phyloP scores from a whole-genome alignment of 2,888 invertebrate genomes.

The Gonocerus acuteangulatus region DNA sequence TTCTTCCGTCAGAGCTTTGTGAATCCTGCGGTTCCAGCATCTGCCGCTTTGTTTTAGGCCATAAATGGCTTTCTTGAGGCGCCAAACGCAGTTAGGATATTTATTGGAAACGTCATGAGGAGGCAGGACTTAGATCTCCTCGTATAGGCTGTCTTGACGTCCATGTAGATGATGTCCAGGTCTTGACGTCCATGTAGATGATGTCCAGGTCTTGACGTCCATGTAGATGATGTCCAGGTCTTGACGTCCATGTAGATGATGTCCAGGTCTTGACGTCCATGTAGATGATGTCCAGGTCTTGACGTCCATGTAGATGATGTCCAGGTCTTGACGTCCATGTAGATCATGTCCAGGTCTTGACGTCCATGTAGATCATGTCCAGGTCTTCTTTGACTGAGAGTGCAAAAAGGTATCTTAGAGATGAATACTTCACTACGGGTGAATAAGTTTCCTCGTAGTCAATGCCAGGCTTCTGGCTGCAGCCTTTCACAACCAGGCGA shows the following conservation, averaged over 20 bases:
- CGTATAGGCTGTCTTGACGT: slow-evolving; percentile 36
- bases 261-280: too few species aligned
- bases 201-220: too few species aligned
- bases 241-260: too few species aligned
- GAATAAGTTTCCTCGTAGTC: slow-evolving; percentile 39
- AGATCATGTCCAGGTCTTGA: too few species aligned
- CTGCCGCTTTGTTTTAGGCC: slow-evolving; percentile 35
- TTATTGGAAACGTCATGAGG: slow-evolving; percentile 29
- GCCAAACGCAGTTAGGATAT: slow-evolving; percentile 25
- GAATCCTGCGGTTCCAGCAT: slow-evolving; percentile 28
- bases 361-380: slow-evolving; percentile 29
- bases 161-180: too few species aligned
- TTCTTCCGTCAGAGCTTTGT: slow-evolving; percentile 5
- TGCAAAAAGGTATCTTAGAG: slow-evolving; percentile 37
- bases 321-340: too few species aligned
- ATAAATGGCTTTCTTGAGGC: slow-evolving; percentile 34
- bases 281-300: too few species aligned
- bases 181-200: too few species aligned
- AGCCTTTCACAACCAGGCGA: slow-evolving; percentile 38
- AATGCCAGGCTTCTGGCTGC: slow-evolving; percentile 36
- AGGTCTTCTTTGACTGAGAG: slow-evolving; percentile 23
- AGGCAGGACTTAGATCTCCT: slow-evolving; percentile 29
- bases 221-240: too few species aligned
- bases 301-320: too few species aligned
- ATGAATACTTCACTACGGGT: slow-evolving; percentile 38